These are phyloP conservation scores for Rotaria macrura DNA, from an alignment of 2,888 invertebrate species.

Conservation along the genomic window DNA sequence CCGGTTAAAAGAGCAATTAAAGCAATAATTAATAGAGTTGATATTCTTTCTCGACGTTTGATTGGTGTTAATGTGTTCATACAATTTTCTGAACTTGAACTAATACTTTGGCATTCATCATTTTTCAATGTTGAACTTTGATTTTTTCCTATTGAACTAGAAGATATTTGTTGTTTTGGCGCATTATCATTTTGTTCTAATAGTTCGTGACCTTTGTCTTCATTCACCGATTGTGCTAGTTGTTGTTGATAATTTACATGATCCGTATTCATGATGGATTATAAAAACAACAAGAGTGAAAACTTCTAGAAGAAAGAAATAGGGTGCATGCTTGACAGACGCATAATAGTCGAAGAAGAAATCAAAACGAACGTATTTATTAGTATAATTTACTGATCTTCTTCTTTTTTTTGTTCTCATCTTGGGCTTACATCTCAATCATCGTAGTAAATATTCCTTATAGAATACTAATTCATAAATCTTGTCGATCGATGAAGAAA, in stretches of 20 bases:
- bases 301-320: neutral
- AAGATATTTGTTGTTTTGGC: neutral
- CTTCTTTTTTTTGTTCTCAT: neutral
- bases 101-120: neutral
- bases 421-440: neutral
- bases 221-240: neutral
- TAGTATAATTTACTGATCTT: neutral
- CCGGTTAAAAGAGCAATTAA: neutral
- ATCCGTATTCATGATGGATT: neutral
- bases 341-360: neutral
- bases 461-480: neutral
- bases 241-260: conserved; percentile 1
- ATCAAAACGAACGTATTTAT: neutral
- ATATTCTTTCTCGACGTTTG: neutral
- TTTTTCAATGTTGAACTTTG: neutral
- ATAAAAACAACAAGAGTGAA: neutral
- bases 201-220: neutral
- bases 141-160: neutral
- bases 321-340: neutral
- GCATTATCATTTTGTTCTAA: neutral
- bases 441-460: neutral
- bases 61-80: neutral
- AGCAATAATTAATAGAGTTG: neutral
- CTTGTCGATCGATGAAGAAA: neutral
- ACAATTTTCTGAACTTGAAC: neutral